phyloP scores from a whole-genome alignment of 1,140 invertebrate genomes.

The Zaprionus kolodkinae region DNA sequence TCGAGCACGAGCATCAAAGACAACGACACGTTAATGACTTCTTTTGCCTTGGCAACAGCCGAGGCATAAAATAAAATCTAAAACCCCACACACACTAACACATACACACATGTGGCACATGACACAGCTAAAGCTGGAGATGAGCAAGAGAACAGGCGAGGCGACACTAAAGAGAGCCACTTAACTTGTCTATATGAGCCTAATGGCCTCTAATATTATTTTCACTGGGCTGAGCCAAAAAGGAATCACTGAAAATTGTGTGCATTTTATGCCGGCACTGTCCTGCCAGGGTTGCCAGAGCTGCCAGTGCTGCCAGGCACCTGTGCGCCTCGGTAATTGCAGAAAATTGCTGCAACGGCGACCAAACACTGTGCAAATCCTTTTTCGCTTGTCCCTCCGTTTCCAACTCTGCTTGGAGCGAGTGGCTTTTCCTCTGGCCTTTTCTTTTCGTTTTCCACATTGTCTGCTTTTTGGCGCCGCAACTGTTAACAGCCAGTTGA shows the following conservation, averaged over 20 bases:
- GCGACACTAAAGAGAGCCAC: constrained; percentile 74
- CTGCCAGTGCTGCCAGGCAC: constrained; percentile 34
- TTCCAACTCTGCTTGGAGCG: neutral
- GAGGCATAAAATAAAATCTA: constrained; percentile 79
- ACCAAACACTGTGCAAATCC: constrained; percentile 83
- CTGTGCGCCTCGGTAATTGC: constrained; percentile 77
- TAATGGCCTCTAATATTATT: constrained; percentile 84
- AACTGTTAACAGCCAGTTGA: constrained; percentile 83
- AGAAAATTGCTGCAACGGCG: constrained; percentile 82
- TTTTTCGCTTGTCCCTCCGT: constrained; percentile 45
- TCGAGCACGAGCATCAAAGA: constrained; percentile 70
- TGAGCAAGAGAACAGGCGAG: neutral
- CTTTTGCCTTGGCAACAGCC: constrained; percentile 73
- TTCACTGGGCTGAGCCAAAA: constrained; percentile 61
- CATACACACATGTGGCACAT: constrained; percentile 59
- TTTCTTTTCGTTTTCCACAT: constrained; percentile 29
- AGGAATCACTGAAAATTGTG: constrained; percentile 78
- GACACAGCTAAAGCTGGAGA: constrained; percentile 18
- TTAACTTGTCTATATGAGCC: constrained; percentile 84
- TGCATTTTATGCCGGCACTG: constrained; percentile 72
- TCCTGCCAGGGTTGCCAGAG: constrained; percentile 18
- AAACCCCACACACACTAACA: constrained; percentile 54
- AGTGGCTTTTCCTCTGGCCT: constrained; percentile 29
- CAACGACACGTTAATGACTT: constrained; percentile 83
- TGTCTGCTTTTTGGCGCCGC: constrained; percentile 68